phyloP scores from a whole-genome alignment of 2,113 vertebrate genomes.

The Psammodynastes pulverulentus region DNA sequence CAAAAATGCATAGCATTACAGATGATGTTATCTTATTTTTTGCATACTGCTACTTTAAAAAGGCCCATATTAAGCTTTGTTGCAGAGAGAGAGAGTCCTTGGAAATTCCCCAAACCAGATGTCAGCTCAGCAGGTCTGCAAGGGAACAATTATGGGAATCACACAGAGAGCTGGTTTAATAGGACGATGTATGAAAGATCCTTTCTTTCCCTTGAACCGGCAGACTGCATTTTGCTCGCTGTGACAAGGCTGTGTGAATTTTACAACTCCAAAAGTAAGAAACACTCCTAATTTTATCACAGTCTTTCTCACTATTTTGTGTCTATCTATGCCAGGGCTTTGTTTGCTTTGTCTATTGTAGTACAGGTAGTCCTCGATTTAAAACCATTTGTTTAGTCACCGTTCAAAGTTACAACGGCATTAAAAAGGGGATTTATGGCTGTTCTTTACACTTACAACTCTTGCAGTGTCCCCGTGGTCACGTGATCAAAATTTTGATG shows the following conservation, averaged over 20 bases:
- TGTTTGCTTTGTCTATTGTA: neutral
- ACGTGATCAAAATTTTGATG: neutral
- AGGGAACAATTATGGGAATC: constrained; percentile 46
- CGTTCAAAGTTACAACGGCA: neutral
- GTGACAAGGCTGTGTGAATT: constrained; percentile 20
- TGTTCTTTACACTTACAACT: neutral
- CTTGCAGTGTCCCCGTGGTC: neutral
- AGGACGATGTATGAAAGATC: constrained; percentile 34
- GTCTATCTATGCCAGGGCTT: neutral
- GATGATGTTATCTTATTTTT: neutral
- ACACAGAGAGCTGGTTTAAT: constrained; percentile 34
- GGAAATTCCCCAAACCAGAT: constrained; percentile 35
- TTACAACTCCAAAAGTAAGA: constrained; percentile 37
- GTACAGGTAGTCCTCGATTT: neutral
- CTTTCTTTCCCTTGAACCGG: constrained; percentile 34
- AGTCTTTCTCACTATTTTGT: neutral
- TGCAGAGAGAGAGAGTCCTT: constrained; percentile 18
- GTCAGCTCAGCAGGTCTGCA: constrained; percentile 15
- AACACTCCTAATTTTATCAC: constrained; percentile 22
- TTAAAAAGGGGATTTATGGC: neutral
- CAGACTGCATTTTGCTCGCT: constrained; percentile 39
- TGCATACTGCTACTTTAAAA: neutral
- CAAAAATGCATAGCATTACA: neutral
- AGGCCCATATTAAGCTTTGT: constrained; percentile 24
- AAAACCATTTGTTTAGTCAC: neutral